These are phyloP conservation scores for Oreotragus oreotragus DNA, from an alignment of 2,113 vertebrate genomes.

Conservation along the genomic window DNA sequence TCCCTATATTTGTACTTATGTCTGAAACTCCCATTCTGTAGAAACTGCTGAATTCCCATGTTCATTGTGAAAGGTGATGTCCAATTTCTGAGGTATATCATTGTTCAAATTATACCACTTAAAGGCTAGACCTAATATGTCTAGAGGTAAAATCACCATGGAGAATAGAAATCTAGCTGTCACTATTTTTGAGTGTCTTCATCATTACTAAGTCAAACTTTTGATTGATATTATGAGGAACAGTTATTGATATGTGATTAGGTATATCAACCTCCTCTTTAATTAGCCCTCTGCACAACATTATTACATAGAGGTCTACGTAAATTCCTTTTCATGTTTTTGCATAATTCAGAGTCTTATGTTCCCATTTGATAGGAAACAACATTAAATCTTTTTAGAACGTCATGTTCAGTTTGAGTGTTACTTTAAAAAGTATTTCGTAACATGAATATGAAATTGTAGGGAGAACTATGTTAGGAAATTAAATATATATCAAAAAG, in stretches of 20 bases:
- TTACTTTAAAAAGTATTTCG: neutral
- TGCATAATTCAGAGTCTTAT: neutral
- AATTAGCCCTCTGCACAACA: neutral
- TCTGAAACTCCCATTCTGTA: neutral
- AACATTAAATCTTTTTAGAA: neutral
- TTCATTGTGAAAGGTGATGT: neutral
- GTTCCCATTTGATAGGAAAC: neutral
- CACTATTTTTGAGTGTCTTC: neutral
- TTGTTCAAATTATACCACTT: neutral
- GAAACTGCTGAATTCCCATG: neutral
- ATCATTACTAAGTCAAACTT: neutral
- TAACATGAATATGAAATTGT: neutral
- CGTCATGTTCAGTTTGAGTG: neutral
- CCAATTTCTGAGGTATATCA: neutral
- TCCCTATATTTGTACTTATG: neutral
- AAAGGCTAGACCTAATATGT: neutral
- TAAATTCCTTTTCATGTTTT: neutral
- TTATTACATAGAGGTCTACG: neutral
- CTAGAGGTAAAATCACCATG: neutral
- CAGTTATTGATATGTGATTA: neutral
- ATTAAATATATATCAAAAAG: neutral
- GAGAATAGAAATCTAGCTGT: neutral
- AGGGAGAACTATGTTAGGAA: neutral
- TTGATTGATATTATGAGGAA: neutral
- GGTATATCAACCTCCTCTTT: neutral